Percentiles rank a stretch among this genome's conserved stretches.
These are phyloP conservation scores for Stichodactyla mertensii DNA, from an alignment of 64 coral and sea anemone genomes.

Conservation along the genomic window DNA sequence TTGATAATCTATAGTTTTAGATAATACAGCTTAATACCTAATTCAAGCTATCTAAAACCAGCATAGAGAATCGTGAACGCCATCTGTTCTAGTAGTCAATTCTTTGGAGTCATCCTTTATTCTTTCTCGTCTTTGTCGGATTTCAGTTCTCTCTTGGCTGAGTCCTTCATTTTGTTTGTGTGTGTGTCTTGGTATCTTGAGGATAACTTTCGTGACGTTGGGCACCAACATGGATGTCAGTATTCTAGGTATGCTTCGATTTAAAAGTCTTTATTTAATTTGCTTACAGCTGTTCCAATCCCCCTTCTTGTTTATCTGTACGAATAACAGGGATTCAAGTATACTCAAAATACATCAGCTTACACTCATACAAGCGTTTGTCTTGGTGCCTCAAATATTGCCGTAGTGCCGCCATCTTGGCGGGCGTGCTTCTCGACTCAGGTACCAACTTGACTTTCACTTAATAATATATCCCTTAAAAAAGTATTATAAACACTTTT, in stretches of 20 bases:
- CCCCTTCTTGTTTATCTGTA: background rate
- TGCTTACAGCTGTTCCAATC: background rate
- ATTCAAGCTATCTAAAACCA: too few relatives aligned
- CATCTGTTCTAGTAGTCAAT: too few relatives aligned
- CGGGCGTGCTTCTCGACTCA: background rate
- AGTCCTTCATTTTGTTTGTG: background rate
- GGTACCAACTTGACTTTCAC: background rate
- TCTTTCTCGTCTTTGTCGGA: too few relatives aligned
- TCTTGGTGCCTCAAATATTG: background rate
- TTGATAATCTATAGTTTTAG: too few relatives aligned
- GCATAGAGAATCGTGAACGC: too few relatives aligned
- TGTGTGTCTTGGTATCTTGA: too few relatives aligned
- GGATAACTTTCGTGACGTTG: background rate
- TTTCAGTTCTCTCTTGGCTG: background rate
- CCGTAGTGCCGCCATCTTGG: background rate
- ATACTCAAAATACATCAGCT: too few relatives aligned
- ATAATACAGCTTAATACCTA: too few relatives aligned
- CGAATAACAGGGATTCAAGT: too few relatives aligned
- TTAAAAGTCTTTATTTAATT: background rate
- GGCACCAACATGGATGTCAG: background rate
- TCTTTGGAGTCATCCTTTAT: background rate
- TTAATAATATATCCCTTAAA: background rate
- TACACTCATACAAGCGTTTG: too few relatives aligned
- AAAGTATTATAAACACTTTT: background rate
- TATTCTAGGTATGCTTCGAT: background rate